phyloP scores from a whole-genome alignment of 1,140 invertebrate genomes.

The Anadara kagoshimensis region DNA sequence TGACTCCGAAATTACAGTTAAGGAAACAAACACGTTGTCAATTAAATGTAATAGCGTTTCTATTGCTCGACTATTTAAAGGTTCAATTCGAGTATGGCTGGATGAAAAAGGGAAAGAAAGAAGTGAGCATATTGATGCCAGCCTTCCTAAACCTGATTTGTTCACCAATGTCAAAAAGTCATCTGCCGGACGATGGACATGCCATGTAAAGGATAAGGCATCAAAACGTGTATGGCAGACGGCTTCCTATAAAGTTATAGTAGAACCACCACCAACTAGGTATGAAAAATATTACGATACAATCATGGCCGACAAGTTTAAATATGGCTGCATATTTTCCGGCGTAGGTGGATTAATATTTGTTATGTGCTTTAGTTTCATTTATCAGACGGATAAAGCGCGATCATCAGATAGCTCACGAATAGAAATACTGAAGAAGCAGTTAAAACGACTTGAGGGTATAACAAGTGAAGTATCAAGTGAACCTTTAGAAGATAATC shows the following conservation, averaged over 20 bases:
- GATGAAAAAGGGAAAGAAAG: neutral
- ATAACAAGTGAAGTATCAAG: no score
- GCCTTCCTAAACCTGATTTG: neutral
- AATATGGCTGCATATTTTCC: no score
- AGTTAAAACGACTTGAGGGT: no score
- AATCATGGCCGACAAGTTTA: no score
- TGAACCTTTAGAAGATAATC: no score
- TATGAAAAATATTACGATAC: neutral
- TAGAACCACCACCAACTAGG: slow-evolving; percentile 1
- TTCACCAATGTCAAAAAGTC: neutral
- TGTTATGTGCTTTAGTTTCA: no score
- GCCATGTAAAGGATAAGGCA: neutral
- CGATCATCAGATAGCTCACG: no score
- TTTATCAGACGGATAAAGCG: no score
- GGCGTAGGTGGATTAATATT: no score
- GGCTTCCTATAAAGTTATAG: neutral
- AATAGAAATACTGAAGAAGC: no score
- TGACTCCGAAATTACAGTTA: neutral
- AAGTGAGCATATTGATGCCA: neutral
- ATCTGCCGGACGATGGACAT: slow-evolving; percentile 17
- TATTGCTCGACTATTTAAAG: neutral
- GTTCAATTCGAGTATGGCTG: neutral
- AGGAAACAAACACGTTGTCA: neutral
- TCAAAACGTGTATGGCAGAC: neutral
- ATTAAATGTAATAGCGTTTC: slow-evolving; percentile 4